Conservation (phyloP, 2,797 vertebrate species). For the Chelon labrosus region DNA sequence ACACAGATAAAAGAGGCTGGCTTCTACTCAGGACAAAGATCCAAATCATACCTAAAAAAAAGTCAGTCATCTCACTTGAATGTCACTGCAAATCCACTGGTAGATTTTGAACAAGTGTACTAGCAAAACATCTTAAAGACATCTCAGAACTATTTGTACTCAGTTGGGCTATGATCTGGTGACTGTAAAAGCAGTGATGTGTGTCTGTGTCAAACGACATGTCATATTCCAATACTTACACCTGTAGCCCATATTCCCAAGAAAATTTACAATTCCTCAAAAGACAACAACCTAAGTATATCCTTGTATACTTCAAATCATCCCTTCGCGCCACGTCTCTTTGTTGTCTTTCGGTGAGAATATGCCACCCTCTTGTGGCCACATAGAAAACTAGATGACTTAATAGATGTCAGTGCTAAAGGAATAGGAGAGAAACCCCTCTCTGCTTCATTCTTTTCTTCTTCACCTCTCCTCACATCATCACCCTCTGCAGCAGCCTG, state of each 20-base stretch:
- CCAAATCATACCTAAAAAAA: too few species aligned
- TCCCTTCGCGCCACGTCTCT: not conserved
- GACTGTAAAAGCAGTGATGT: too few species aligned
- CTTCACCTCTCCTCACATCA: constrained; percentile 13
- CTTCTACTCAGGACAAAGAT: too few species aligned
- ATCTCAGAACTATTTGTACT: too few species aligned
- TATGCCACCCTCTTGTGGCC: constrained; percentile 54
- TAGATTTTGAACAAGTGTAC: too few species aligned
- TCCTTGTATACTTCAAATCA: not conserved
- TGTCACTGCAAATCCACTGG: too few species aligned
- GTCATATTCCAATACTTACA: too few species aligned
- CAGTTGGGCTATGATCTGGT: too few species aligned
- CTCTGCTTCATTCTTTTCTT: not conserved
- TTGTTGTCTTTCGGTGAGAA: not conserved
- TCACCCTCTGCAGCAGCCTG: not conserved
- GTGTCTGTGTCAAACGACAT: too few species aligned
- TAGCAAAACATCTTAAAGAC: too few species aligned
- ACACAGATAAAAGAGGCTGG: too few species aligned
- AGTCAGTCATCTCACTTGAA: too few species aligned
- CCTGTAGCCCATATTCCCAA: not conserved
- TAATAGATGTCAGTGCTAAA: not conserved
- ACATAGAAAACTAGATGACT: not conserved
- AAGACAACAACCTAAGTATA: not conserved
- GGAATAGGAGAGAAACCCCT: not conserved
- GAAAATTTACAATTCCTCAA: not conserved